Conservation (phyloP, 1,140 invertebrate species). For the Trialeurodes vaporariorum region DNA sequence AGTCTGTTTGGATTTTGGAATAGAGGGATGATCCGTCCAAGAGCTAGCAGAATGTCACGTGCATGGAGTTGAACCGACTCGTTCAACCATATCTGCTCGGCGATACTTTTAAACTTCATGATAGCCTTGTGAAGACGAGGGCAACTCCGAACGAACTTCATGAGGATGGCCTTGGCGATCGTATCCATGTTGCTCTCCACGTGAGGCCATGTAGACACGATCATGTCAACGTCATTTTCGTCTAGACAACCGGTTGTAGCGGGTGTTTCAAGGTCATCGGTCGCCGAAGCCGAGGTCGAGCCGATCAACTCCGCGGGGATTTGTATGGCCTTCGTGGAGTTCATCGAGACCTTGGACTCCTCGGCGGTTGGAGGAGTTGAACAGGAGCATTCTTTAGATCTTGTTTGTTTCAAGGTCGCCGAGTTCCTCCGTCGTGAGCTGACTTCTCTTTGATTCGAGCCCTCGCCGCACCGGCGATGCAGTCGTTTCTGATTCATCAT, state of each 20-base stretch:
- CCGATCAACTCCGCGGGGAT: neutral
- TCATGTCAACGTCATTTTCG: neutral
- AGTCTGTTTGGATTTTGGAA: neutral
- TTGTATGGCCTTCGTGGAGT: neutral
- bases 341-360: neutral
- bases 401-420: too few relatives aligned
- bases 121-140: neutral
- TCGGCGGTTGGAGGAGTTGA: too few relatives aligned
- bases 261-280: too few relatives aligned
- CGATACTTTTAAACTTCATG: neutral
- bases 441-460: too few relatives aligned
- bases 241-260: too few relatives aligned
- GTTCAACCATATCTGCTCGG: neutral
- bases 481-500: neutral
- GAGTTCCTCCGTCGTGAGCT: too few relatives aligned
- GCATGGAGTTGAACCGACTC: neutral
- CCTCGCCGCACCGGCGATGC: too few relatives aligned
- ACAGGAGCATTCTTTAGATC: too few relatives aligned
- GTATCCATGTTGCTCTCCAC: neutral
- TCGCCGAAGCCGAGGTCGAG: neutral
- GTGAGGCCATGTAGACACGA: neutral
- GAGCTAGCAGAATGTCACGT: neutral
- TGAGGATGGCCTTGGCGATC: neutral
- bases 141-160: neutral
- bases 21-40: neutral